Evolutionary conservation across 2,797 vertebrate genomes (phyloP).

Genomic region (Lacerta bilineata): DNA sequence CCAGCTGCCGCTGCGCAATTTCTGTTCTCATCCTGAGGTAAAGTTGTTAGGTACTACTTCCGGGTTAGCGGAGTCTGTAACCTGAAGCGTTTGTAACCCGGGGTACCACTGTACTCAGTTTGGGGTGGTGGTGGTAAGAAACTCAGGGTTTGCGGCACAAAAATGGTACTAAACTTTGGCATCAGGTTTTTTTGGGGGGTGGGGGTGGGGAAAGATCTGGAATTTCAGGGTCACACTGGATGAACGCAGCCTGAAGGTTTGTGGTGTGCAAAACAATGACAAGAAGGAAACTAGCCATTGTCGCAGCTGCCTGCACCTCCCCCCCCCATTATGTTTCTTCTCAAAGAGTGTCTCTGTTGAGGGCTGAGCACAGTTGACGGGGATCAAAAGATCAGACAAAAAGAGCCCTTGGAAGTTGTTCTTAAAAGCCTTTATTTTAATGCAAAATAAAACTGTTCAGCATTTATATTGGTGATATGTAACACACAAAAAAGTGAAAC

Average conservation of each 20-base stretch:
- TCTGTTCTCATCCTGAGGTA: too few relatives aligned
- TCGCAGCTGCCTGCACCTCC: not conserved
- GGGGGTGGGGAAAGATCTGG: too few relatives aligned
- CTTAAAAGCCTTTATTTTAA: constrained; percentile 84
- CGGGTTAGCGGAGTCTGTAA: too few relatives aligned
- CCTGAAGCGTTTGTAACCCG: too few relatives aligned
- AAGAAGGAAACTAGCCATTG: not conserved
- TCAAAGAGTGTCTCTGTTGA: not conserved
- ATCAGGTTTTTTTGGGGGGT: too few relatives aligned
- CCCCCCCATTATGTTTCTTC: not conserved
- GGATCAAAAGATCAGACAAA: constrained; percentile 22
- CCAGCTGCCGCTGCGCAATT: too few relatives aligned
- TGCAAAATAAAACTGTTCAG: constrained; percentile 82
- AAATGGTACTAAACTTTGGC: too few relatives aligned
- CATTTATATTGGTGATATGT: constrained; percentile 79
- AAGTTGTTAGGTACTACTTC: too few relatives aligned
- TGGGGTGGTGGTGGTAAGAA: too few relatives aligned
- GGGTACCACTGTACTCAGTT: too few relatives aligned
- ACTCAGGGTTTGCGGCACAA: too few relatives aligned
- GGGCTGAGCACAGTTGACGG: not conserved
- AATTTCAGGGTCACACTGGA: too few relatives aligned
- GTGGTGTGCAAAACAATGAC: not conserved
- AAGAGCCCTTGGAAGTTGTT: constrained; percentile 54
- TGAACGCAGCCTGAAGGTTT: not conserved
- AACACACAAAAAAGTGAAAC: constrained; percentile 76